Conservation (phyloP, 1,140 invertebrate species). For the Drosophila novamexicana region DNA sequence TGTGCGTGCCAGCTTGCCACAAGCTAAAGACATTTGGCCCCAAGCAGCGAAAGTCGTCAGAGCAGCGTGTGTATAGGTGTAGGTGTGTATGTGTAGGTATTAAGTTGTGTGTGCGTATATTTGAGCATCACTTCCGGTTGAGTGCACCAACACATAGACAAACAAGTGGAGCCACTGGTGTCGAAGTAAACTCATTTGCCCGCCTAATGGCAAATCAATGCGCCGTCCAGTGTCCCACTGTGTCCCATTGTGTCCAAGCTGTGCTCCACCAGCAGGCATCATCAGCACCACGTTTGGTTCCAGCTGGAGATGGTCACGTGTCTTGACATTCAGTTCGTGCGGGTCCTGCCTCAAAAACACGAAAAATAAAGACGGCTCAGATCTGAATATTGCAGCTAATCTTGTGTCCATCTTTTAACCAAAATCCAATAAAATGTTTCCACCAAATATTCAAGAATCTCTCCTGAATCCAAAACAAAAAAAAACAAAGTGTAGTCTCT, state of each 20-base stretch:
- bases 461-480: too few relatives aligned
- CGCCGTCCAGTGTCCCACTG: slow-evolving; percentile 14
- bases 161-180: slow-evolving; percentile 11
- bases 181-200: slow-evolving; percentile 62
- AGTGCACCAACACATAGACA: slow-evolving; percentile 52
- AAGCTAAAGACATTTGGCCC: slow-evolving; percentile 50
- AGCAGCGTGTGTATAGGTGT: slow-evolving; percentile 9
- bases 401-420: too few relatives aligned
- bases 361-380: too few relatives aligned
- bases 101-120: slow-evolving; percentile 29
- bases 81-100: slow-evolving; percentile 22
- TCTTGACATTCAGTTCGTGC: too few relatives aligned
- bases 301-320: background rate
- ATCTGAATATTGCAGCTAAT: too few relatives aligned
- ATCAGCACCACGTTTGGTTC: slow-evolving; percentile 7
- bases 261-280: slow-evolving; percentile 7
- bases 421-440: too few relatives aligned
- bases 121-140: slow-evolving; percentile 68
- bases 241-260: slow-evolving; percentile 32
- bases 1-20: slow-evolving; percentile 27
- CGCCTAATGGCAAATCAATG: slow-evolving; percentile 77
- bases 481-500: too few relatives aligned
- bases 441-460: too few relatives aligned
- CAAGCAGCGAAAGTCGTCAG: slow-evolving; percentile 9
- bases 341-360: too few relatives aligned